Conservation (phyloP, 2,113 vertebrate species). For the Phaethon lepturus region DNA sequence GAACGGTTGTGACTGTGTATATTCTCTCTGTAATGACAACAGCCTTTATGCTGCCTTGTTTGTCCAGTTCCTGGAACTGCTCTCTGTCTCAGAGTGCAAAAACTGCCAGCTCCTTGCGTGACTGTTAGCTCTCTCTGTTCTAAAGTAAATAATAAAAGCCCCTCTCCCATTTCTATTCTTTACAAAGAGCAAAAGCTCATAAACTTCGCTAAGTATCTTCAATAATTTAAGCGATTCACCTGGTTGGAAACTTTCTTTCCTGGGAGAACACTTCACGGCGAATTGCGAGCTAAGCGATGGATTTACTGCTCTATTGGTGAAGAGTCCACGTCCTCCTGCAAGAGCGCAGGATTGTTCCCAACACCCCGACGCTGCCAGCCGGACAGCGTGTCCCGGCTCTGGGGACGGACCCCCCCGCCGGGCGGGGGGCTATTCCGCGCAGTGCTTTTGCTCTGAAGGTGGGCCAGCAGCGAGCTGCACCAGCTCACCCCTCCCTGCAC, state of each 20-base stretch:
- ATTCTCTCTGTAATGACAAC: neutral
- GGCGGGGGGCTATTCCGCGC: rapidly evolving
- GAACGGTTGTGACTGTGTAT: neutral
- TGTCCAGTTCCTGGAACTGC: conserved; percentile 30
- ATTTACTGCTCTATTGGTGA: neutral
- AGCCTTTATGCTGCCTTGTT: neutral
- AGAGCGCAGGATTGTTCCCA: neutral
- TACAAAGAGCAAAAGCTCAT: neutral
- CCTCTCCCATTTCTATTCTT: neutral
- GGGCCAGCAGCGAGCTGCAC: neutral
- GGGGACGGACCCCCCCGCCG: neutral
- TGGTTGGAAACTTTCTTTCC: neutral
- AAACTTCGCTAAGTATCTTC: neutral
- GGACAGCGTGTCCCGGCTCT: neutral
- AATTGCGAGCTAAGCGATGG: neutral
- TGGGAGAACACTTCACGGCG: neutral
- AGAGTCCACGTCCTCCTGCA: neutral
- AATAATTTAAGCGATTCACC: neutral
- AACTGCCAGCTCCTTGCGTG: neutral
- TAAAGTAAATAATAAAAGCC: neutral
- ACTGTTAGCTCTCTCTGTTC: neutral
- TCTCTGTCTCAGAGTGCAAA: neutral
- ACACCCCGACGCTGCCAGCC: neutral
- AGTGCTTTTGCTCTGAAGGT: rapidly evolving
- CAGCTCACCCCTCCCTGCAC: neutral